These are phyloP conservation scores for Formica aserva DNA, from an alignment of 2,888 invertebrate genomes.

Conservation along the genomic window DNA sequence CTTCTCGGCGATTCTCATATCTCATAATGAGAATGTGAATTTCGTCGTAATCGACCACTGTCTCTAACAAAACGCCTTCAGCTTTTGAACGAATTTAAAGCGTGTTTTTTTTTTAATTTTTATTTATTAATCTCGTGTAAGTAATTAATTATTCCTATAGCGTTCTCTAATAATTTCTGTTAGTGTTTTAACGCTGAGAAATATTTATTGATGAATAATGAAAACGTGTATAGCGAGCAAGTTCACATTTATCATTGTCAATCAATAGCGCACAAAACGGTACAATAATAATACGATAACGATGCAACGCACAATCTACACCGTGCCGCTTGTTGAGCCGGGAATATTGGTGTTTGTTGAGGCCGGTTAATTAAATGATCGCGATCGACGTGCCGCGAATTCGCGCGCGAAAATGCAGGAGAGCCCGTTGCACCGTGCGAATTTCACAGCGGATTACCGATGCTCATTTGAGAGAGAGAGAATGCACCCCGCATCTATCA, in stretches of 20 bases:
- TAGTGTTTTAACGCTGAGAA: not conserved
- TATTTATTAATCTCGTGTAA: not conserved
- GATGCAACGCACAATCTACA: not conserved
- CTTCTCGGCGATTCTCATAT: not conserved
- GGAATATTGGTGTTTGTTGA: not conserved
- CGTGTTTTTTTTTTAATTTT: not conserved
- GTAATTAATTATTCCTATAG: not conserved
- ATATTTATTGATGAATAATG: not conserved
- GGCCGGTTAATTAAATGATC: constrained; percentile 28
- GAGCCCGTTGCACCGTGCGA: not conserved
- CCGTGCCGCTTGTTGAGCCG: not conserved
- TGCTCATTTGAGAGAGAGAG: constrained; percentile 46
- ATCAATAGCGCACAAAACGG: not conserved
- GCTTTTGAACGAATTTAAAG: not conserved
- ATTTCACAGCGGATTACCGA: constrained; percentile 54
- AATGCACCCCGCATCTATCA: constrained; percentile 34
- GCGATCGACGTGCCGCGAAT: constrained; percentile 45
- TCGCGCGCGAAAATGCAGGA: constrained; percentile 29
- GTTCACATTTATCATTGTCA: not conserved
- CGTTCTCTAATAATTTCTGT: not conserved
- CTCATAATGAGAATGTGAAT: constrained; percentile 29
- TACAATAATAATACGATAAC: not conserved
- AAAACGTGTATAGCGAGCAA: not conserved
- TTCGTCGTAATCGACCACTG: not conserved
- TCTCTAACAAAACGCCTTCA: not conserved